phyloP scores from a whole-genome alignment of 2,888 invertebrate genomes.

The Acrocyrtus sp. region DNA sequence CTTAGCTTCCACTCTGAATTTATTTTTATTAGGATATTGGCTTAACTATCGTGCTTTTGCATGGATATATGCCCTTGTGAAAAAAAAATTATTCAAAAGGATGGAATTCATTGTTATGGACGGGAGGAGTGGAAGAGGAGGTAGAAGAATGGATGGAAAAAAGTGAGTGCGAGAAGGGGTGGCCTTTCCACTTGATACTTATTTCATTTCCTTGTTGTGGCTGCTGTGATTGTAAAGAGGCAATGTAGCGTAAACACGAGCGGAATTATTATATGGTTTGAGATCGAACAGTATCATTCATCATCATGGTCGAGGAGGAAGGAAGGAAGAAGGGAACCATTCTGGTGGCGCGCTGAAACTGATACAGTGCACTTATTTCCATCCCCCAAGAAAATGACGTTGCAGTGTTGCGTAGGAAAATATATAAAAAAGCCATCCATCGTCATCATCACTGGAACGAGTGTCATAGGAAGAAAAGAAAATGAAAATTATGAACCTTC shows the following conservation, averaged over 20 bases:
- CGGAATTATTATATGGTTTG: conserved; percentile 55
- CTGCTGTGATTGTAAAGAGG: conserved; percentile 28
- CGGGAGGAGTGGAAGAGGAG: neutral
- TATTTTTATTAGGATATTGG: neutral
- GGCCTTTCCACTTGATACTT: conserved; percentile 44
- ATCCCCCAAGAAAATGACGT: neutral
- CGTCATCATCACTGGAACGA: conserved; percentile 12
- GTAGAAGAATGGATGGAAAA: neutral
- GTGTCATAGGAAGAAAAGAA: neutral
- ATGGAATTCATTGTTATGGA: neutral
- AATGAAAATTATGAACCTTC: neutral
- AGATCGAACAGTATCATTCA: conserved; percentile 62
- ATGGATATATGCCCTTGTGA: neutral
- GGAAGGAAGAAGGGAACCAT: conserved; percentile 5
- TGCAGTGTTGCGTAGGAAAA: neutral
- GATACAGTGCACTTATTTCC: neutral
- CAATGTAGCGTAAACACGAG: conserved; percentile 54
- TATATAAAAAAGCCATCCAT: conserved; percentile 10
- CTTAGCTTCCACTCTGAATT: neutral
- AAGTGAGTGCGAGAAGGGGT: conserved; percentile 27
- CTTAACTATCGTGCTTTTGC: neutral
- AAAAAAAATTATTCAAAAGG: neutral
- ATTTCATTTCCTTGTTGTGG: conserved; percentile 38
- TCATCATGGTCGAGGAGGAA: conserved; percentile 41
- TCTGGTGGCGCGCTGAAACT: neutral